Base-by-base conservation (phyloP, 1,140 invertebrate species). In the Diachasma alloeum region DNA sequence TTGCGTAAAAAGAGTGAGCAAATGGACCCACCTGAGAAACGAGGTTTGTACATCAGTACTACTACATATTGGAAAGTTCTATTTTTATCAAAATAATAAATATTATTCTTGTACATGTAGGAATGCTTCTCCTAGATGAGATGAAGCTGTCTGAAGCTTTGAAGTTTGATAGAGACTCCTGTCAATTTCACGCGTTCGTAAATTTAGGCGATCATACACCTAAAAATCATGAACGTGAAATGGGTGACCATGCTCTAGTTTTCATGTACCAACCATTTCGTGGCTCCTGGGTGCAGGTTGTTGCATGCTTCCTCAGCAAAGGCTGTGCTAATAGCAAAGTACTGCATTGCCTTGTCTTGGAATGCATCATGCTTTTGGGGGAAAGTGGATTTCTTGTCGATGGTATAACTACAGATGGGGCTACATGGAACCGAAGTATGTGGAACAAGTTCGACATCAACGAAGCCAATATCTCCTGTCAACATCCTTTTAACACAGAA, bases 261-360 rank as follows among this genome's bases (percentile, higher is more conserved):
- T 81, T 86, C 17, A 82, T 87, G 80, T 85, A 79, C 76, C 83
- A 85, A 46, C 83, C 83, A n/a, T 85, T 85, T 66, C 69, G 63
- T 59, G 83, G 81, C 5, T 63, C 67, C 46, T 82, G 81, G 76
- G 73, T 85, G 0, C 83, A 85, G 69, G 76, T 75, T 31, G 19
- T 84, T n/a, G 80, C 15, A 11, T 56, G 68, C 24, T 81, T 81
- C 66, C 36, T 79, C 5, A 76, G 59, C 44, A 78, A 74, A 72
- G 69, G 59, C 15, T 74, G 39, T n/a, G 72, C 22, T 4, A 81
- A 24, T 19, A 73, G 67, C 26, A 42, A 24, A 13, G 22, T 48
- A 4, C 63, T 81, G 0, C 67, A 75, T 17, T 59, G 75, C 17
- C 24, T 82, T 0, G 72, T 82, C 11, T 24, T 80, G 6, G 80